Percentiles rank a stretch among this genome's conserved stretches.
Evolutionary conservation across 1,140 invertebrate species (phyloP).

Genomic region (Brachionus paranguensis): DNA sequence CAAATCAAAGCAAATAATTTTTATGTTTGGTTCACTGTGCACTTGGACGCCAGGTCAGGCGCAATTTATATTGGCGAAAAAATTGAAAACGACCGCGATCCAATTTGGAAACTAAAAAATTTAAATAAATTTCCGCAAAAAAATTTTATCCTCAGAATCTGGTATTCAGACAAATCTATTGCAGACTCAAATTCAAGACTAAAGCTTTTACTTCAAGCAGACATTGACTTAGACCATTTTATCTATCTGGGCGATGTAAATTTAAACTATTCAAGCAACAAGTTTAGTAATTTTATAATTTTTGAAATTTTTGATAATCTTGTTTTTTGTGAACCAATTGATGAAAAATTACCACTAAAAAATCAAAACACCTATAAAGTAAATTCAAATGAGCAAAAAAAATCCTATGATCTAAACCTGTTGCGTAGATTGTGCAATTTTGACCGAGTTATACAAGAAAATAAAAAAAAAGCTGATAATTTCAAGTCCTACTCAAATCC

Average conservation of each 20-base stretch:
- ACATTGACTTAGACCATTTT: neutral
- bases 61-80: neutral
- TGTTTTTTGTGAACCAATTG: neutral
- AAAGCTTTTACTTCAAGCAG: neutral
- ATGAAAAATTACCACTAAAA: neutral
- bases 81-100: conserved; percentile 3
- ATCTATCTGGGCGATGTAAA: neutral
- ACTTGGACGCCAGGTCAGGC: neutral
- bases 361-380: neutral
- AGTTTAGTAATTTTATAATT: neutral
- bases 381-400: neutral
- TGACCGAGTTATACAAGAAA: conserved; percentile 10
- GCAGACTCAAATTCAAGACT: neutral
- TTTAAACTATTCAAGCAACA: neutral
- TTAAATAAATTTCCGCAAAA: neutral
- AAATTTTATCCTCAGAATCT: neutral
- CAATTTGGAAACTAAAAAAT: neutral
- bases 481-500: neutral
- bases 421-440: neutral
- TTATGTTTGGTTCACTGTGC: conserved; percentile 14
- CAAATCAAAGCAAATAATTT: neutral
- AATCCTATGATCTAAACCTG: conserved; percentile 26
- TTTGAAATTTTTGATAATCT: neutral
- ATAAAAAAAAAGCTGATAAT: neutral
- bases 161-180: neutral